Percentiles rank a stretch among this genome's conserved stretches.
phyloP scores from a whole-genome alignment of 2,113 vertebrate genomes.

The Nettapus auritus region DNA sequence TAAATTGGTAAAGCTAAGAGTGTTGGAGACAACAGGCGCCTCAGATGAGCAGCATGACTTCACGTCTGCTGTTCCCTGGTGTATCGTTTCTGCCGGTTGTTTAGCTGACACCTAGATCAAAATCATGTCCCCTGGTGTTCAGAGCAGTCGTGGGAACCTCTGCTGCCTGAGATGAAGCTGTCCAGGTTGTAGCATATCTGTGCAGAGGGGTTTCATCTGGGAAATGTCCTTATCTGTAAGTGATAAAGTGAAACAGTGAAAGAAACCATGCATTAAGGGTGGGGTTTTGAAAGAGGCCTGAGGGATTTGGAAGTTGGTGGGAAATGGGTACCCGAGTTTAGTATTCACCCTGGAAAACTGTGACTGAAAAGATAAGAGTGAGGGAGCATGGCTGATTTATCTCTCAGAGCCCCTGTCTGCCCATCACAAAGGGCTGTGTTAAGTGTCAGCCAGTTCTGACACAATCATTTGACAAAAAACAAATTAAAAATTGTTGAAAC shows the following conservation, averaged over 20 bases:
- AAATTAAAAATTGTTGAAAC: not conserved
- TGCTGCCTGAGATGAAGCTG: not conserved
- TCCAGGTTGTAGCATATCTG: not conserved
- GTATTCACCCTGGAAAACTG: not conserved
- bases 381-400: not conserved
- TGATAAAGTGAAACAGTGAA: constrained; percentile 13
- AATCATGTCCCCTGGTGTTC: not conserved
- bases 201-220: not conserved
- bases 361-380: not conserved
- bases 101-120: not conserved
- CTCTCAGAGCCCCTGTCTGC: not conserved
- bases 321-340: constrained; percentile 5
- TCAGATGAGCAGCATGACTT: not conserved
- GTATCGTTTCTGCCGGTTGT: not conserved
- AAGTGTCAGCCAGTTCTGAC: not conserved
- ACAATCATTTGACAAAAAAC: not conserved
- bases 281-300: not conserved
- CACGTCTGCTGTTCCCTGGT: not conserved
- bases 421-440: not conserved
- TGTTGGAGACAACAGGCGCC: not conserved
- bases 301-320: constrained; percentile 39
- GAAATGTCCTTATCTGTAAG: constrained; percentile 29
- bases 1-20: constrained; percentile 20
- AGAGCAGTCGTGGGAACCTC: not conserved
- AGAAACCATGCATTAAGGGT: constrained; percentile 24